Conservation (phyloP, 2,113 vertebrate genomes). For the Ceyx margarethae region DNA sequence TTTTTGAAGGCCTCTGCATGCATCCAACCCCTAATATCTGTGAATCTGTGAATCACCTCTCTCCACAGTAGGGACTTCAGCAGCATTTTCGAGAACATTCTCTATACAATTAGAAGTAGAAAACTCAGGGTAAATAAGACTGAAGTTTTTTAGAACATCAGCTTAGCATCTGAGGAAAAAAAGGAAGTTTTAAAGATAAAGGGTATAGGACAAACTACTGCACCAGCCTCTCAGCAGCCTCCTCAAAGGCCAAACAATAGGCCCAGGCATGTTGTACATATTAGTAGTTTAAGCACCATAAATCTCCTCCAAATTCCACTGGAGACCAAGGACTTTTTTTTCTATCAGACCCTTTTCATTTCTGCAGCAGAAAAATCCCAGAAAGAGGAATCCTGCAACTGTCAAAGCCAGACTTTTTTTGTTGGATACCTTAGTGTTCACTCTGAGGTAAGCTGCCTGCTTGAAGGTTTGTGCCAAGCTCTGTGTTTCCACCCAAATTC, state of each 20-base stretch:
- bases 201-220: background rate
- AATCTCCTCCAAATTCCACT: background rate
- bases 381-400: background rate
- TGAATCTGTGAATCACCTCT: background rate
- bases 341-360: background rate
- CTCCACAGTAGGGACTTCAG: background rate
- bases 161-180: background rate
- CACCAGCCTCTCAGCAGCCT: background rate
- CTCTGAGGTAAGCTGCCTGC: background rate
- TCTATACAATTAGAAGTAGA: background rate
- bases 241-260: background rate
- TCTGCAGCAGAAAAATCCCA: background rate
- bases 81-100: background rate
- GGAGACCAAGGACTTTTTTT: background rate
- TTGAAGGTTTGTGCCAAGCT: background rate
- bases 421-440: background rate
- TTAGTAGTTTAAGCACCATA: background rate
- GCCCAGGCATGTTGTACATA: background rate
- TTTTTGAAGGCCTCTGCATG: background rate
- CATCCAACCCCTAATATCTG: background rate
- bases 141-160: background rate
- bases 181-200: background rate
- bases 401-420: background rate
- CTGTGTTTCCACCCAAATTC: background rate
- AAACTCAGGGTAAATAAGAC: background rate